phyloP scores from a whole-genome alignment of 2,113 vertebrate species.

The Oxygymnocypris stewartii region DNA sequence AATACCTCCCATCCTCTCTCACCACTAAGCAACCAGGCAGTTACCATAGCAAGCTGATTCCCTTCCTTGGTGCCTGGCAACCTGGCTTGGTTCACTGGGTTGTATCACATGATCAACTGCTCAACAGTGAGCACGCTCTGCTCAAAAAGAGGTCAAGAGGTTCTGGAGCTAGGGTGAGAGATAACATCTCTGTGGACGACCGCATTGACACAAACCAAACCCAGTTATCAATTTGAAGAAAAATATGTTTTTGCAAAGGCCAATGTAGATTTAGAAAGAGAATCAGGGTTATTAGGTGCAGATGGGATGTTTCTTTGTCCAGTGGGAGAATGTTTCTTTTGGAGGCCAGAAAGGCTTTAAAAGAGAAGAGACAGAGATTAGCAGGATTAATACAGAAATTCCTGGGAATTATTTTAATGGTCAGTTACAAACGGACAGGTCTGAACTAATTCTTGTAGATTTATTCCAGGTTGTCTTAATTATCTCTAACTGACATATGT shows the following conservation, averaged over 20 bases:
- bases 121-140: slow-evolving; percentile 35
- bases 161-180: slow-evolving; percentile 27
- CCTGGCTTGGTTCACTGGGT: slow-evolving; percentile 33
- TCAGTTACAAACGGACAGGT: neutral
- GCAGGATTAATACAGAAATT: slow-evolving; percentile 31
- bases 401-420: slow-evolving; percentile 7
- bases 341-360: slow-evolving; percentile 50
- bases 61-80: slow-evolving; percentile 52
- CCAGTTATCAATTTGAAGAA: slow-evolving; percentile 31
- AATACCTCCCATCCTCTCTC: slow-evolving; percentile 50
- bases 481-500: neutral
- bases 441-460: neutral
- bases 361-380: slow-evolving; percentile 56
- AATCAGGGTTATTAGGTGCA: slow-evolving; percentile 13
- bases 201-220: slow-evolving; percentile 17
- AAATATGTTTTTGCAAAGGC: neutral
- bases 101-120: slow-evolving; percentile 39
- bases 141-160: slow-evolving; percentile 35
- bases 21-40: slow-evolving; percentile 25
- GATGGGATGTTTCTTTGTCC: slow-evolving; percentile 14
- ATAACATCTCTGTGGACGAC: slow-evolving; percentile 28
- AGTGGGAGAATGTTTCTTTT: slow-evolving; percentile 2
- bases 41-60: slow-evolving; percentile 55
- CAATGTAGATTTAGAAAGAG: slow-evolving; percentile 3
- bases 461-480: neutral